Evolutionary conservation across 2,888 invertebrate species (phyloP).

Genomic region (Cheilosia soror): DNA sequence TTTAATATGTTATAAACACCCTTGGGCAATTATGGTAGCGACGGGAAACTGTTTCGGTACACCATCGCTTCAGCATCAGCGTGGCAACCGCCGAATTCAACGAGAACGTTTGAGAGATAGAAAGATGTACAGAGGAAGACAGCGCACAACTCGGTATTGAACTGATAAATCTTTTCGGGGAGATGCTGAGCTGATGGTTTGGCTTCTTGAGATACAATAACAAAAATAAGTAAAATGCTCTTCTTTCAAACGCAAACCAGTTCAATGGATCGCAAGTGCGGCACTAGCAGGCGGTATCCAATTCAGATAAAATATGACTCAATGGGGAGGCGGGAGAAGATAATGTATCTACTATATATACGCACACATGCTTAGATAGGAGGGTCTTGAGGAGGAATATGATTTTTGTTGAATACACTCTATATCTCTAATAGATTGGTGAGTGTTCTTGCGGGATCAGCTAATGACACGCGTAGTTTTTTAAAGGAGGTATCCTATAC

Average conservation of each 20-base stretch:
- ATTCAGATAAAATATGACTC: constrained; percentile 36
- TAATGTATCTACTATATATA: background rate
- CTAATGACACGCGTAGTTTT: too few relatives aligned
- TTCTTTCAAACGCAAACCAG: constrained; percentile 35
- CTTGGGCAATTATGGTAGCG: constrained; percentile 75
- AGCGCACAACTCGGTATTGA: constrained; percentile 61
- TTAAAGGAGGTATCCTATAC: too few relatives aligned
- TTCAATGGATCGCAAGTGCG: constrained; percentile 42
- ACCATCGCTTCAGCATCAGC: constrained; percentile 37
- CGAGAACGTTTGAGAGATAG: background rate
- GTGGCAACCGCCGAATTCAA: constrained; percentile 1
- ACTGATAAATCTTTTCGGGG: constrained; percentile 69
- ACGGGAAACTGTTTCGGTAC: constrained; percentile 72
- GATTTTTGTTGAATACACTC: too few relatives aligned
- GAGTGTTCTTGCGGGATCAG: too few relatives aligned
- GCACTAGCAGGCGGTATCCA: constrained; percentile 40
- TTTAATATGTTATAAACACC: constrained; percentile 75
- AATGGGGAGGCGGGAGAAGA: background rate
- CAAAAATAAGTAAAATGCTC: constrained; percentile 18
- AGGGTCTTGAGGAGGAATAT: background rate
- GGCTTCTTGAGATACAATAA: constrained; percentile 23
- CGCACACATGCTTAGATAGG: background rate
- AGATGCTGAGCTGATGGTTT: constrained; percentile 33
- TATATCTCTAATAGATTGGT: too few relatives aligned
- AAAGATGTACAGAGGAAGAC: background rate